These are phyloP conservation scores for Aurelia sp. DNA, from an alignment of 30 jellyfish, hydroid and myxozoan species.

Conservation along the genomic window DNA sequence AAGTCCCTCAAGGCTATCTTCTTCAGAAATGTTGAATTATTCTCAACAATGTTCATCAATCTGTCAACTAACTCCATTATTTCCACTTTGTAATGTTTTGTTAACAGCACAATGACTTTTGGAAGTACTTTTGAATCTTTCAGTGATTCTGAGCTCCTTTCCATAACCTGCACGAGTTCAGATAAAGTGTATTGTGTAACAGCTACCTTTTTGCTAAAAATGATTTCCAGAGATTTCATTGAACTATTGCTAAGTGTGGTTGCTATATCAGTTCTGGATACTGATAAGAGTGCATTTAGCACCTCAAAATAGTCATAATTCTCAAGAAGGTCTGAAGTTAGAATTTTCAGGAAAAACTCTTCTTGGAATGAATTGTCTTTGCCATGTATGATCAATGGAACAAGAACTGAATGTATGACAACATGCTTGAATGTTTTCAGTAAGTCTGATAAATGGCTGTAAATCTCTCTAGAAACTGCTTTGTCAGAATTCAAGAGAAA, in stretches of 20 bases:
- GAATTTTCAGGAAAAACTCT: conserved; percentile 17
- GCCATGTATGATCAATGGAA: conserved; percentile 20
- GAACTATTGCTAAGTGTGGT: not conserved
- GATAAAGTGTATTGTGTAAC: not conserved
- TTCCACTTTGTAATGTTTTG: conserved; percentile 5
- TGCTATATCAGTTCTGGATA: not conserved
- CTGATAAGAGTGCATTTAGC: not conserved
- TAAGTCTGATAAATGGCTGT: not conserved
- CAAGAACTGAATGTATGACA: conserved; percentile 4
- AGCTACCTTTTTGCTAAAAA: not conserved
- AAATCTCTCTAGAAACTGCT: conserved; percentile 22
- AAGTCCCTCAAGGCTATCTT: conserved; percentile 29
- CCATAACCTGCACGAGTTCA: not conserved
- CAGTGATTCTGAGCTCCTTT: not conserved
- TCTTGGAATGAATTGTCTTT: conserved; percentile 20
- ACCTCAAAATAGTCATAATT: not conserved
- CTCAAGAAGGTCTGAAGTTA: conserved; percentile 9
- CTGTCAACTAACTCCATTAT: not conserved
- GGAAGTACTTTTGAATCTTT: conserved; percentile 11
- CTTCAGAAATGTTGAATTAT: conserved; percentile 24
- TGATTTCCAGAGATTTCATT: not conserved
- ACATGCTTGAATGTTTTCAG: not conserved
- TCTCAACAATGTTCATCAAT: not conserved
- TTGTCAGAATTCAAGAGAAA: not conserved
- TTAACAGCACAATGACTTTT: conserved; percentile 8